Evolutionary conservation across 2,888 invertebrate species (phyloP).

Genomic region (Candidula unifasciata): DNA sequence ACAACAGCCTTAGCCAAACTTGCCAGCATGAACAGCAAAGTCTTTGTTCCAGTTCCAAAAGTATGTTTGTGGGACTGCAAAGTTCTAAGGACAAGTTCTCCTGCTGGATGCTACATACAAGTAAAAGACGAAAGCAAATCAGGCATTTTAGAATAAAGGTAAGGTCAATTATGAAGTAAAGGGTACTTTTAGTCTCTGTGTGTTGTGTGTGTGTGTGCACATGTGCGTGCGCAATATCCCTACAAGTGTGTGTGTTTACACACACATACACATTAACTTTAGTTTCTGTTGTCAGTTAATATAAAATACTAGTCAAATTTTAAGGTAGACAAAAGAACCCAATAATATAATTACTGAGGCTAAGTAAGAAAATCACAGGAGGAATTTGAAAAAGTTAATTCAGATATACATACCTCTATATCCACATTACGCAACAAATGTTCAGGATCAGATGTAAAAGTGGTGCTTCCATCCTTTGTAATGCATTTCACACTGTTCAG

Average conservation of each 20-base stretch:
- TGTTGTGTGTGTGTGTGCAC: too few relatives aligned
- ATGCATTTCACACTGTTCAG: constrained; percentile 44
- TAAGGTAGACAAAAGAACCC: background rate
- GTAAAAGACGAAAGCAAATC: background rate
- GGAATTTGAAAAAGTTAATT: background rate
- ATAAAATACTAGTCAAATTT: background rate
- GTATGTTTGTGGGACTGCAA: constrained; percentile 40
- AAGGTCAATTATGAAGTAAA: background rate
- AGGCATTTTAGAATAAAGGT: background rate
- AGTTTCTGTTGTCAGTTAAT: too few relatives aligned
- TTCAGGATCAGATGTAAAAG: constrained; percentile 41
- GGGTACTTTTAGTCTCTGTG: too few relatives aligned
- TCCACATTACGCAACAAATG: constrained; percentile 41
- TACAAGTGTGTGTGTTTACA: too few relatives aligned
- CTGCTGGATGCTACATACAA: constrained; percentile 43
- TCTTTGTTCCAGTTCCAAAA: constrained; percentile 48
- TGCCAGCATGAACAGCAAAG: constrained; percentile 44
- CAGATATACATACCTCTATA: constrained; percentile 41
- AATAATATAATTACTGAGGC: background rate
- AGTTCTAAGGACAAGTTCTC: constrained; percentile 37
- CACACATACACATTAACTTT: too few relatives aligned
- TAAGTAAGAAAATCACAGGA: too few relatives aligned
- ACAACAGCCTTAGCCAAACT: constrained; percentile 33
- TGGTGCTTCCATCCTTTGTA: constrained; percentile 6
- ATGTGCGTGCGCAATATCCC: too few relatives aligned